Evolutionary conservation across 2,888 invertebrate species (phyloP).

Genomic region (Parnassius glacialis): DNA sequence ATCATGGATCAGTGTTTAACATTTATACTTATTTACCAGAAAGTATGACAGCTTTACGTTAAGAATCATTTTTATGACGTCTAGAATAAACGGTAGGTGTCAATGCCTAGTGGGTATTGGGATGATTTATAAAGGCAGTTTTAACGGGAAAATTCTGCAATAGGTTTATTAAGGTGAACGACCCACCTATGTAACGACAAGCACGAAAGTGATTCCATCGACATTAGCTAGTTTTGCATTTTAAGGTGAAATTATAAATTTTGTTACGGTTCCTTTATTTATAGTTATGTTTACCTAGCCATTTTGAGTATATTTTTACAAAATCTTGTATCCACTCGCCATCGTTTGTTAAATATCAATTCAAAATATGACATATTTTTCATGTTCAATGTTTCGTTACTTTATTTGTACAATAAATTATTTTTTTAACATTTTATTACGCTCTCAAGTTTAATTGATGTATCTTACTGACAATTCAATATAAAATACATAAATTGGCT

Average conservation of each 20-base stretch:
- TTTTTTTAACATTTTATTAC: no score
- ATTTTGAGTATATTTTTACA: background rate
- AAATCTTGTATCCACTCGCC: background rate
- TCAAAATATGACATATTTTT: no score
- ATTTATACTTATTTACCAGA: slow-evolving; percentile 8
- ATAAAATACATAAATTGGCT: no score
- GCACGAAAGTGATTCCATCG: slow-evolving; percentile 32
- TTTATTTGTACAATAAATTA: no score
- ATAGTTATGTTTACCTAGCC: slow-evolving; percentile 31
- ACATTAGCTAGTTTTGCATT: slow-evolving; percentile 43
- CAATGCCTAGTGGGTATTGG: slow-evolving; percentile 11
- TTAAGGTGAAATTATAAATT: slow-evolving; percentile 38
- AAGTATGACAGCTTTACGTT: slow-evolving; percentile 13
- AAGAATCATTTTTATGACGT: slow-evolving; percentile 19
- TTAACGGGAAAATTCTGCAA: slow-evolving; percentile 27
- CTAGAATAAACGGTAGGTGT: slow-evolving; percentile 21
- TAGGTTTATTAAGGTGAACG: slow-evolving; percentile 34
- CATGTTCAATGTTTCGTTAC: no score
- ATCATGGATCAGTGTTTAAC: no score
- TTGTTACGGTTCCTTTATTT: slow-evolving; percentile 46
- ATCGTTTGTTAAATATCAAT: no score
- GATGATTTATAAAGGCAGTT: slow-evolving; percentile 28
- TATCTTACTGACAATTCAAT: no score
- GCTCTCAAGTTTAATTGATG: no score
- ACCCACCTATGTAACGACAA: slow-evolving; percentile 31